Percentiles rank a stretch among this genome's conserved stretches.
Evolutionary conservation across 2,113 vertebrate species (phyloP).

Genomic region (Vidua chalybeata): DNA sequence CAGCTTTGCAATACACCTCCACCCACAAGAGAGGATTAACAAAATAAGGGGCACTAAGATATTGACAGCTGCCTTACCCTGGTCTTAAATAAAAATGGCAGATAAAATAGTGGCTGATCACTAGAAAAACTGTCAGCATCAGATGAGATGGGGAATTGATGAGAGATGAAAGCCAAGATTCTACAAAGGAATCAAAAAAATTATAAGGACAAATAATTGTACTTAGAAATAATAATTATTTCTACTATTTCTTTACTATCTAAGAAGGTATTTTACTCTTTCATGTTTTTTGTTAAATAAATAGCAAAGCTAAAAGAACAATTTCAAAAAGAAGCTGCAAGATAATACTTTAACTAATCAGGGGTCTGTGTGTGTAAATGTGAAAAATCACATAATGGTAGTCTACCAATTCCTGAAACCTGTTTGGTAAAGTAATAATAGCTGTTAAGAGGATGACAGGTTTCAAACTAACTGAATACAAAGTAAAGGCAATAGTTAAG

Average conservation of each 20-base stretch:
- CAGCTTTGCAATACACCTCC: not conserved
- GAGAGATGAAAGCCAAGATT: not conserved
- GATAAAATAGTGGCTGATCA: not conserved
- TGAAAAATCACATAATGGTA: not conserved
- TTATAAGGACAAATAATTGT: not conserved
- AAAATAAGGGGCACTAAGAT: not conserved
- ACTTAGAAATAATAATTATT: not conserved
- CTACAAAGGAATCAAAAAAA: not conserved
- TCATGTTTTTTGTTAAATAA: not conserved
- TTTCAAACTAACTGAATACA: not conserved
- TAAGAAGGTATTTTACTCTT: not conserved
- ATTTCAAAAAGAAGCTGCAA: not conserved
- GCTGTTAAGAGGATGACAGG: not conserved
- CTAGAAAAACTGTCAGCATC: not conserved
- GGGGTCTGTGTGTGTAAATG: not conserved
- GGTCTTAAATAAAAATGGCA: not conserved
- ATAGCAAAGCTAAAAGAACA: not conserved
- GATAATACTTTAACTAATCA: not conserved
- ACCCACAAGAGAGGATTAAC: not conserved
- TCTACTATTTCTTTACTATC: not conserved
- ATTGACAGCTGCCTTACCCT: not conserved
- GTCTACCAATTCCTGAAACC: not conserved
- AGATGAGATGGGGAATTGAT: not conserved
- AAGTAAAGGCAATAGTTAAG: not conserved
- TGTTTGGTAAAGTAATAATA: not conserved